These are phyloP conservation scores for Sparus aurata DNA, from an alignment of 2,797 vertebrate genomes.

Conservation along the genomic window DNA sequence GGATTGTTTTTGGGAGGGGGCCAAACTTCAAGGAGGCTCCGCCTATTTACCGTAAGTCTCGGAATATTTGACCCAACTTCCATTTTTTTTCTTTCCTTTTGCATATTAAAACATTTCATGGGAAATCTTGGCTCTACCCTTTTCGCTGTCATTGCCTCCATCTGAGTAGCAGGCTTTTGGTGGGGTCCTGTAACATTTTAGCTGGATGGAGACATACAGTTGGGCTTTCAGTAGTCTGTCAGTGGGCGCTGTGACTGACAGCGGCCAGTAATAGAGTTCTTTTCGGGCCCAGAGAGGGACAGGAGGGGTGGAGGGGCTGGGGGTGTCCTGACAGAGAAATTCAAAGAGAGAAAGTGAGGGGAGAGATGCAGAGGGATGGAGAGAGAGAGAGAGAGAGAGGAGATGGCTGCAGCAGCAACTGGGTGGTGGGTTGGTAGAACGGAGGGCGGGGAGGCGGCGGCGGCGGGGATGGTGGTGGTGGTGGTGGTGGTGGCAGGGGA, in stretches of 20 bases:
- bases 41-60: slow-evolving; percentile 97
- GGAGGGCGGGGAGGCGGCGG: slow-evolving; percentile 75
- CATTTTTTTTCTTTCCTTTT: slow-evolving; percentile 3
- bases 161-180: slow-evolving; percentile 52
- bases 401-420: slow-evolving; percentile 80
- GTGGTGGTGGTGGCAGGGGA: slow-evolving; percentile 83
- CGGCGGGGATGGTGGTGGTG: slow-evolving; percentile 44
- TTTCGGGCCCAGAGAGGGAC: slow-evolving; percentile 79
- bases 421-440: slow-evolving; percentile 84
- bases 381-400: slow-evolving; percentile 65
- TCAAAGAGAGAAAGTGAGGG: slow-evolving; percentile 75
- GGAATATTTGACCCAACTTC: slow-evolving; percentile 44
- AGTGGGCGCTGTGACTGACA: slow-evolving; percentile 78
- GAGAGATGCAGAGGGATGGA: slow-evolving; percentile 71
- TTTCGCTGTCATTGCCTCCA: slow-evolving; percentile 56
- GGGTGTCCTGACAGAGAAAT: slow-evolving; percentile 75
- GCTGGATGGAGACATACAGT: slow-evolving; percentile 81
- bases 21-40: slow-evolving; percentile 97
- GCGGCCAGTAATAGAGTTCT: slow-evolving; percentile 83
- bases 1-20: slow-evolving; percentile 99
- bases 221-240: slow-evolving; percentile 74
- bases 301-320: slow-evolving; percentile 45
- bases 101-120: slow-evolving; percentile 44
- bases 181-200: slow-evolving; percentile 53
- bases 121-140: slow-evolving; percentile 32